A percentile compares a stretch with the other conserved stretches of the same genome.
Conservation (phyloP, 2,113 vertebrate species). For the Callospermophilus lateralis region DNA sequence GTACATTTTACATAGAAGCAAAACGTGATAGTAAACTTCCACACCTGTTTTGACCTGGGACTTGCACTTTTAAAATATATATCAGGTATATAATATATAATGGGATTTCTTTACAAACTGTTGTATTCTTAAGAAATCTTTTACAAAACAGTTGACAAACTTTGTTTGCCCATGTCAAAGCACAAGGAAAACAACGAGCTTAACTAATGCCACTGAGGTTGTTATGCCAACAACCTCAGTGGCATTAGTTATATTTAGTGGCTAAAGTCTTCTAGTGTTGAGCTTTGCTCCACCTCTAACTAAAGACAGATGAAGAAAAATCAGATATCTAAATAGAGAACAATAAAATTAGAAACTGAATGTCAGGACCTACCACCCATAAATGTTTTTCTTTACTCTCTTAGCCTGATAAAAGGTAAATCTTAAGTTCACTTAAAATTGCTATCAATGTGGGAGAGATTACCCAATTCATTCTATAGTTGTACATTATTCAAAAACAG, state of each 20-base stretch:
- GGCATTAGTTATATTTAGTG: no score
- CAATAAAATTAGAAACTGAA: neutral
- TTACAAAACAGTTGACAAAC: neutral
- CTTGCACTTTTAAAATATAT: neutral
- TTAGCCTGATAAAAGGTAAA: neutral
- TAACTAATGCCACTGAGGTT: neutral
- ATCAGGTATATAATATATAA: neutral
- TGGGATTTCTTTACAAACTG: neutral
- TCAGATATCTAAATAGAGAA: neutral
- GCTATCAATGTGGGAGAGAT: neutral
- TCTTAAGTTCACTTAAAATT: neutral
- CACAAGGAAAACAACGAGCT: neutral
- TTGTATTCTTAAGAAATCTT: neutral
- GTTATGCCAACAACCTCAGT: neutral
- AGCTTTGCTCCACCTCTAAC: neutral
- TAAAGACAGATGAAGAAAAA: neutral
- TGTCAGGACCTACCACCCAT: rapidly evolving
- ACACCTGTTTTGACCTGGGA: rapidly evolving
- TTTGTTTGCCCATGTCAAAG: neutral
- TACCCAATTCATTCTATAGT: neutral
- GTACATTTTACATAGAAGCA: neutral
- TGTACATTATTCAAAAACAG: neutral
- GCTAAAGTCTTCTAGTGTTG: neutral
- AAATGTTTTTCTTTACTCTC: neutral
- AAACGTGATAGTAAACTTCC: neutral